A percentile compares a stretch with the other conserved stretches of the same genome.
phyloP scores from a whole-genome alignment of 2,888 invertebrate species.

The Oligia fasciuncula region DNA sequence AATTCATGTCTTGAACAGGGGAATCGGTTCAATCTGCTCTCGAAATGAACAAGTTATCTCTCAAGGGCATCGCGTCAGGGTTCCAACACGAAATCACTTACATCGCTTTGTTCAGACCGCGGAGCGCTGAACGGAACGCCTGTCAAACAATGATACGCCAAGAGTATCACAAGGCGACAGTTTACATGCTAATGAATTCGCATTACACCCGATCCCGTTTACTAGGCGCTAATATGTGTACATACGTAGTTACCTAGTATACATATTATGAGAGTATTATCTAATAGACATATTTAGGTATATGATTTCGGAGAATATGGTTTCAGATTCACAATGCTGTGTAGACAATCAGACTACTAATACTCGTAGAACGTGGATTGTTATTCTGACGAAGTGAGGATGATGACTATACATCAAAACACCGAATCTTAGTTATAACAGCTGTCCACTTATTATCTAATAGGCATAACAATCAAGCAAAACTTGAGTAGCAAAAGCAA shows the following conservation, averaged over 20 bases:
- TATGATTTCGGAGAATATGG: constrained; percentile 7
- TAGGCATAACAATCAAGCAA: neutral
- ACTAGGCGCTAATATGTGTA: constrained; percentile 31
- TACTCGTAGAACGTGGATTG: neutral
- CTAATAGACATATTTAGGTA: neutral
- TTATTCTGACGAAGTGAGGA: neutral
- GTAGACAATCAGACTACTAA: neutral
- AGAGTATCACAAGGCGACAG: constrained; percentile 50
- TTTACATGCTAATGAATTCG: constrained; percentile 64
- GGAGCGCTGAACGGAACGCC: constrained; percentile 36
- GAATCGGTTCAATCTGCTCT: constrained; percentile 74
- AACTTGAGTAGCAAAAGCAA: constrained; percentile 4
- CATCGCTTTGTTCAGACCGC: constrained; percentile 66
- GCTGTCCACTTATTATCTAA: neutral
- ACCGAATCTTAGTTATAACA: neutral
- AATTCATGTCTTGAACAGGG: constrained; percentile 77
- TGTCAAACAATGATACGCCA: constrained; percentile 65
- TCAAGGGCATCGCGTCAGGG: constrained; percentile 73
- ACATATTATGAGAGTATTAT: neutral
- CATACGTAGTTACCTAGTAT: constrained; percentile 1
- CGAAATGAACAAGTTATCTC: constrained; percentile 76
- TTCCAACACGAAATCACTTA: constrained; percentile 77
- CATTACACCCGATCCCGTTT: constrained; percentile 46
- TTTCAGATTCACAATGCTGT: neutral
- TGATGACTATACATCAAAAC: neutral